A percentile compares a stretch with the other conserved stretches of the same genome.
Evolutionary conservation across 2,888 invertebrate species (phyloP).

Genomic region (Stratiomys singularior): DNA sequence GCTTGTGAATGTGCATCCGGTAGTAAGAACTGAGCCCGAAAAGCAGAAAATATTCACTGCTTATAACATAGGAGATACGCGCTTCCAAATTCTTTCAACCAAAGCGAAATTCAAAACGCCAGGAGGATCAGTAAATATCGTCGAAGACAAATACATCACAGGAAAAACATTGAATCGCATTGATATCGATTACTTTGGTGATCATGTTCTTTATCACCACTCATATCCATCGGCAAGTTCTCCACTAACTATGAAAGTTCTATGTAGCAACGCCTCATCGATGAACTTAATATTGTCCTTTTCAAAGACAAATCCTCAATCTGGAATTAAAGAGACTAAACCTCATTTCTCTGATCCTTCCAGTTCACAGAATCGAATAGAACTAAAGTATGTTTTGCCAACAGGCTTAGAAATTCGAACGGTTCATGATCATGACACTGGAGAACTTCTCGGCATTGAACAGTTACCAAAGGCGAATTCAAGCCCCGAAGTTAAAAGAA

Average conservation of each 20-base stretch:
- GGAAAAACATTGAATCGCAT: not conserved
- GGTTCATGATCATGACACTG: constrained; percentile 7
- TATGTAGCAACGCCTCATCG: not conserved
- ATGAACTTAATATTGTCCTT: not conserved
- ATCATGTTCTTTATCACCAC: constrained; percentile 31
- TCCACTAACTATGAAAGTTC: not conserved
- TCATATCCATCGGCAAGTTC: not conserved
- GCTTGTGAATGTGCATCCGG: too few species aligned
- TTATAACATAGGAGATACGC: constrained; percentile 42
- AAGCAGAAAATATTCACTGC: constrained; percentile 16
- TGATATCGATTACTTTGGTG: constrained; percentile 9
- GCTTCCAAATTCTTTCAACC: constrained; percentile 28
- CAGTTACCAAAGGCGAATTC: constrained; percentile 24
- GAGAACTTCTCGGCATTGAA: constrained; percentile 5
- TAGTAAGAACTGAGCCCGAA: too few species aligned
- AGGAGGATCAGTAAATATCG: not conserved
- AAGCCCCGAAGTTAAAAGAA: constrained; percentile 30
- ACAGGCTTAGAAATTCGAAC: constrained; percentile 39
- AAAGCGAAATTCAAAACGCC: constrained; percentile 5
- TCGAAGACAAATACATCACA: not conserved
- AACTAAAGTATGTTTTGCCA: constrained; percentile 25
- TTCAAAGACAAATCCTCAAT: too few species aligned
- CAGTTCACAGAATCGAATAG: not conserved
- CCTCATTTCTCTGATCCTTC: not conserved
- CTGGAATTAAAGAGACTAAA: too few species aligned